Evolutionary conservation across 2,797 vertebrate genomes (phyloP), one percentile per base, ranked within the genome.

Genomic region (Garrulus glandarius): DNA sequence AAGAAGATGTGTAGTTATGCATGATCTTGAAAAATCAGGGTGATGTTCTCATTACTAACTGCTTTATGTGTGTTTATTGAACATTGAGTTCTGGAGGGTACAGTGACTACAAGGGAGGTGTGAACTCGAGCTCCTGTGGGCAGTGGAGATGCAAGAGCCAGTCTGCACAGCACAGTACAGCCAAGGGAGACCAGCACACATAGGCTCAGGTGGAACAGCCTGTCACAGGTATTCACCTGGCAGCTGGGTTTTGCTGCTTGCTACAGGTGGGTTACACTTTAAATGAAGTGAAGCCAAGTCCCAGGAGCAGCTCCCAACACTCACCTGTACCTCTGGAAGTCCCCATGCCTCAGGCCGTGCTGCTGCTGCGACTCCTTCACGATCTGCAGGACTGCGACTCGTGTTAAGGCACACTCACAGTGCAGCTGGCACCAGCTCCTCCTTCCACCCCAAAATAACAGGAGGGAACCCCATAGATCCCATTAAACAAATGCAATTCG

Each of bases 321-420:
- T 98, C 10, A 99, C 99, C 99, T 99, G 98, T 99, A 99, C 97
- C 99, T 98, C 98, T 99, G 99, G 96, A 99, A 99, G 97, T 99
- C 99, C 89, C 99, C 99, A 15, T 99, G 99, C 34, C 99, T 98
- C 95, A 99, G 98, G 22, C 99, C 99, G 41, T 99, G 99, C 94
- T 99, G 99, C 96, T 99, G 99, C 98, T 99, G 99, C 4, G 99
- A 99, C 78, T 99, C 99, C 95, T 99, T 99, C 95, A 99, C 99
- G 50, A 99, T 99, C 97, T 99, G 99, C 92, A 99, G 97, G 94
- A 99, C 99, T 99, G 95, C 0, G 37, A 74, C 32, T 70, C 4
- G 30, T 1, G 56, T 98, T 98, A 98, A 99, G 99, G 98, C 97
- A 97, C 92, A 81, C 14, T 4, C 36, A 55, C 24, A n/a, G 46